A percentile compares a stretch with the other conserved stretches of the same genome.
Evolutionary conservation across 1,140 invertebrate species (phyloP).

Genomic region (Antheraea pernyi): DNA sequence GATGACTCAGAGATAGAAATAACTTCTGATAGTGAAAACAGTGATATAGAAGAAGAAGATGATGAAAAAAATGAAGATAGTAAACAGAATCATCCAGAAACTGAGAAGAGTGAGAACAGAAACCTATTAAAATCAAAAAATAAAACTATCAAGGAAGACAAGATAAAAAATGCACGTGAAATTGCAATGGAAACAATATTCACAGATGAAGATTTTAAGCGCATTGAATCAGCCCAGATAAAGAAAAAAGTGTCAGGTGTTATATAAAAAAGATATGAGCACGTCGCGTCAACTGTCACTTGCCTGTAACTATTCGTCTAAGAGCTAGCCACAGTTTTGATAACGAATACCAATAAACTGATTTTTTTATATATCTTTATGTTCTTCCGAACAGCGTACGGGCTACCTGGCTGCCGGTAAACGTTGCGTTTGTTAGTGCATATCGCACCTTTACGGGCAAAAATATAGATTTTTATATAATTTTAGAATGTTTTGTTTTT

Average conservation of each 20-base stretch:
- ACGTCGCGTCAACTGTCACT: too few species aligned
- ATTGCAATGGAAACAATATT: slow-evolving; percentile 90
- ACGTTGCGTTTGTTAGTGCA: too few species aligned
- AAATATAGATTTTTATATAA: too few species aligned
- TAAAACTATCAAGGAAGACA: slow-evolving; percentile 64
- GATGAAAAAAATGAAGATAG: slow-evolving; percentile 62
- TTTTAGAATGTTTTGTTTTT: too few species aligned
- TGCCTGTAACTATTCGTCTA: too few species aligned
- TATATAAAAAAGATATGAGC: too few species aligned
- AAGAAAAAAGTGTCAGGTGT: slow-evolving; percentile 88
- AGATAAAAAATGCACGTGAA: slow-evolving; percentile 85
- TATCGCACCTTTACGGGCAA: too few species aligned
- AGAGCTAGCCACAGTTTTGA: too few species aligned
- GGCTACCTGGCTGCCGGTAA: too few species aligned
- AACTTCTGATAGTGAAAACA: slow-evolving; percentile 59
- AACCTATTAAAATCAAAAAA: slow-evolving; percentile 72
- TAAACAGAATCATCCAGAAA: slow-evolving; percentile 33
- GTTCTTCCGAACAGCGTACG: too few species aligned
- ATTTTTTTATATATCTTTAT: too few species aligned
- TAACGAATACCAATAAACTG: too few species aligned
- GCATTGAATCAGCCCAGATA: slow-evolving; percentile 90
- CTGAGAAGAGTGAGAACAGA: slow-evolving; percentile 40
- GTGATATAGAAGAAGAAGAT: slow-evolving; percentile 60
- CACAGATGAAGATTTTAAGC: slow-evolving; percentile 96
- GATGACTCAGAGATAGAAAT: slow-evolving; percentile 82